phyloP scores from a whole-genome alignment of 2,113 vertebrate genomes.

The human region DNA sequence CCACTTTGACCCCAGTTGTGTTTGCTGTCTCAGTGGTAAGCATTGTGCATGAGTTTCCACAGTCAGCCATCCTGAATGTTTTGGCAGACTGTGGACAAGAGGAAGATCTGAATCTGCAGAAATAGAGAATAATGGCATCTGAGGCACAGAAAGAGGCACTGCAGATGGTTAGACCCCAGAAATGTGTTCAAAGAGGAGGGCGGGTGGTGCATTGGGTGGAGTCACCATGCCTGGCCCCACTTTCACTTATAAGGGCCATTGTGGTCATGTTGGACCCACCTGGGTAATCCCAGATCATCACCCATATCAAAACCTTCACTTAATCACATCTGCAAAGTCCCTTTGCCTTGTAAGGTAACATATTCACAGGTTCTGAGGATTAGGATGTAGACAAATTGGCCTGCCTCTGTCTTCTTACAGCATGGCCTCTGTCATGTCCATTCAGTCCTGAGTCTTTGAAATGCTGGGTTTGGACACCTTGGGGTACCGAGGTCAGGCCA shows the following conservation, averaged over 20 bases:
- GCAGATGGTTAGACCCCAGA: not conserved
- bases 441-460: not conserved
- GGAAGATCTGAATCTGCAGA: not conserved
- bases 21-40: not conserved
- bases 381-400: not conserved
- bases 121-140: too few species aligned
- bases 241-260: not conserved
- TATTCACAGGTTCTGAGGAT: not conserved
- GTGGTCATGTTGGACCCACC: not conserved
- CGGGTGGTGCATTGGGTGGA: not conserved
- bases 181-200: not conserved
- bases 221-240: not conserved
- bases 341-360: not conserved
- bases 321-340: not conserved
- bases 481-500: not conserved
- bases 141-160: not conserved
- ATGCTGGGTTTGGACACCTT: too few species aligned
- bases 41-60: rapidly evolving
- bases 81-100: not conserved
- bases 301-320: not conserved
- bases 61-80: not conserved
- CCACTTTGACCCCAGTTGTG: not conserved
- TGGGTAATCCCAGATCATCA: not conserved
- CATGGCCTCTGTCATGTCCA: rapidly evolving
- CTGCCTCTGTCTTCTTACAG: not conserved